phyloP scores from a whole-genome alignment of 2,888 invertebrate genomes.

The Belgica antarctica region DNA sequence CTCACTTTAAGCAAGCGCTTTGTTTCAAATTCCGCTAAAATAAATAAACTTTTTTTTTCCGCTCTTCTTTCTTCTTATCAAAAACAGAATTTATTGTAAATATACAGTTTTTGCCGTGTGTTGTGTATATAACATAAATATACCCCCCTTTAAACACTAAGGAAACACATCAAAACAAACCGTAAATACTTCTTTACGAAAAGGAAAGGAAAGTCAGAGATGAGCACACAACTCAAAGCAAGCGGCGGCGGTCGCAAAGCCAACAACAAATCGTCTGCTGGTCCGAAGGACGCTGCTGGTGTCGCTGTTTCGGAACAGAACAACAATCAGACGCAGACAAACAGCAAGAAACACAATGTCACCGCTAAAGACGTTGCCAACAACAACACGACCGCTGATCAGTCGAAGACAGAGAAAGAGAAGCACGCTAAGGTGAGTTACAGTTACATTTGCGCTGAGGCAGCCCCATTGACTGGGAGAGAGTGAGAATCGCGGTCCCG shows the following conservation, averaged over 20 bases:
- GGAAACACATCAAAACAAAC: slow-evolving; percentile 3
- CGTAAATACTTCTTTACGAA: not conserved
- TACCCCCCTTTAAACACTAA: slow-evolving; percentile 10
- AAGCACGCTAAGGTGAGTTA: slow-evolving; percentile 57
- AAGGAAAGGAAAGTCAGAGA: too few relatives aligned
- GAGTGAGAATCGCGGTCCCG: not conserved
- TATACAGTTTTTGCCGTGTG: slow-evolving; percentile 44
- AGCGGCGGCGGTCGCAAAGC: slow-evolving; percentile 52
- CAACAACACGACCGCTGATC: slow-evolving; percentile 59
- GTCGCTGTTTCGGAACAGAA: slow-evolving; percentile 45
- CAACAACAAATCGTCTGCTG: slow-evolving; percentile 40
- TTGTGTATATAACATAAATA: slow-evolving; percentile 43
- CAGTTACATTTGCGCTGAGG: slow-evolving; percentile 5
- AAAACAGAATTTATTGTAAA: slow-evolving; percentile 41
- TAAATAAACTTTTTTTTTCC: slow-evolving; percentile 11
- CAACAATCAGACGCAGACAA: slow-evolving; percentile 54
- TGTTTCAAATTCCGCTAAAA: too few relatives aligned
- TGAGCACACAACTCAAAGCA: slow-evolving; percentile 57
- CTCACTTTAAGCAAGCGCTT: not conserved
- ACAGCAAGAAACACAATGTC: slow-evolving; percentile 61
- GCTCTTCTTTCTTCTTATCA: not conserved
- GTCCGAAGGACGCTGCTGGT: slow-evolving; percentile 47
- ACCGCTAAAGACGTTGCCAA: slow-evolving; percentile 52
- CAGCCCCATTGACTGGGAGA: not conserved
- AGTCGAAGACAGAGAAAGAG: slow-evolving; percentile 62